Evolutionary conservation across 2,113 vertebrate genomes (phyloP), one percentile per base, ranked within the genome.

Genomic region (Tylochromis polylepis): DNA sequence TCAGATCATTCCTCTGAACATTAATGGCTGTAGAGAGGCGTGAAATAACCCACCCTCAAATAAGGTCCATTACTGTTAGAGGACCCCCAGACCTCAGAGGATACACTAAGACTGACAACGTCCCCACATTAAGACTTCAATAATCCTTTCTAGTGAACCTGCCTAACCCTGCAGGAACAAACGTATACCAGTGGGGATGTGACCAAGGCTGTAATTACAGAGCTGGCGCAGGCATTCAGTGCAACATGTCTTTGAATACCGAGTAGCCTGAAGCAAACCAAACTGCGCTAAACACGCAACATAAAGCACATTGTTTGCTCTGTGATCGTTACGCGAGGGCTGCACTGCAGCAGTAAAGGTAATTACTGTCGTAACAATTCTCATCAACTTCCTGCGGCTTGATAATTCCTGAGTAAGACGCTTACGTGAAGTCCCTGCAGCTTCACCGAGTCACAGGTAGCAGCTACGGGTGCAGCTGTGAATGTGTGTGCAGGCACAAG

Each of bases 31-130:
- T 38, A 83, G 92, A 95, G 83, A 92, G 80, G 88, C 90, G 12
- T 93, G 91, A 94, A 95, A 95, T 93, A 80, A 92, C 84, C 87
- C 87, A 27, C 79, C 72, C 81, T 90, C 84, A 91, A 93, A 94
- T 93, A 88, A 88, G 79, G 85, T 88, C 89, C 90, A 95, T 95
- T 93, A 94, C 84, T 20, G 86, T 77, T 38, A 62, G 51, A 85
- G 80, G 83, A 88, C 53, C 85, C 57, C 80, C 22, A 8, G 65
- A 92, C 86, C 88, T 79, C 57, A 57, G 80, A 83, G 49, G 78
- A 84, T 88, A 85, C 38, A 75, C 67, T 70, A 79, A 29, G 51
- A 87, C 83, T 79, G 84, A 56, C 29, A 36, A 90, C 79, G 11
- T 88, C 86, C 36, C 62, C 58, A 65, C 86, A 91, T 93, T 88